These are phyloP conservation scores for Gasteruption jaculator DNA, from an alignment of 2,888 invertebrate genomes.

Conservation along the genomic window DNA sequence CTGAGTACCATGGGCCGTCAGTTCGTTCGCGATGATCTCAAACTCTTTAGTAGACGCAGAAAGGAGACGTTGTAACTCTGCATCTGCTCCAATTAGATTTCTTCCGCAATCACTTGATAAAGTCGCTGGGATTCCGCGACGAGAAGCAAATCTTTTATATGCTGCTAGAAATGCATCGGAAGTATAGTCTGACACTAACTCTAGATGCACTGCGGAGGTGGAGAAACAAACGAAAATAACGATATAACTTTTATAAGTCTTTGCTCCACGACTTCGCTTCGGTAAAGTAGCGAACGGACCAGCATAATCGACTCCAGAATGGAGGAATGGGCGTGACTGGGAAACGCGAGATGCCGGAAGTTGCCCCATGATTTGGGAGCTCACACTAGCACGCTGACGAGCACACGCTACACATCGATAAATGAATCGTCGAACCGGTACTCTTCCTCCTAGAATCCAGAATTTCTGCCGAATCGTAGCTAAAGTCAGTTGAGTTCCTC, in stretches of 20 bases:
- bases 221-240: constrained; percentile 22
- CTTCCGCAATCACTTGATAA: constrained; percentile 20
- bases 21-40: not conserved
- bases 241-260: constrained; percentile 22
- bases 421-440: constrained; percentile 4
- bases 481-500: constrained; percentile 18
- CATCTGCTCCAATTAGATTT: constrained; percentile 19
- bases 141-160: constrained; percentile 22
- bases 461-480: constrained; percentile 8
- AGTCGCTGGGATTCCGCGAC: constrained; percentile 21
- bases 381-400: constrained; percentile 6
- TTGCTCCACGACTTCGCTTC: constrained; percentile 10
- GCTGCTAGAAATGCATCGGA: constrained; percentile 25
- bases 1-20: constrained; percentile 16
- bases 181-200: constrained; percentile 23
- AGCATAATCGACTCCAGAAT: constrained; percentile 28
- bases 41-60: constrained; percentile 3
- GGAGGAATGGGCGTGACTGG: constrained; percentile 23
- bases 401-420: constrained; percentile 20
- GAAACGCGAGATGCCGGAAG: constrained; percentile 26
- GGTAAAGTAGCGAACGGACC: constrained; percentile 17
- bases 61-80: constrained; percentile 4
- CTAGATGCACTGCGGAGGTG: constrained; percentile 27
- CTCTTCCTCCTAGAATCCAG: constrained; percentile 17
- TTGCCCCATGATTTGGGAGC: constrained; percentile 29